Conservation (phyloP, 23 tunicate genomes). For the Diplosoma virens region DNA sequence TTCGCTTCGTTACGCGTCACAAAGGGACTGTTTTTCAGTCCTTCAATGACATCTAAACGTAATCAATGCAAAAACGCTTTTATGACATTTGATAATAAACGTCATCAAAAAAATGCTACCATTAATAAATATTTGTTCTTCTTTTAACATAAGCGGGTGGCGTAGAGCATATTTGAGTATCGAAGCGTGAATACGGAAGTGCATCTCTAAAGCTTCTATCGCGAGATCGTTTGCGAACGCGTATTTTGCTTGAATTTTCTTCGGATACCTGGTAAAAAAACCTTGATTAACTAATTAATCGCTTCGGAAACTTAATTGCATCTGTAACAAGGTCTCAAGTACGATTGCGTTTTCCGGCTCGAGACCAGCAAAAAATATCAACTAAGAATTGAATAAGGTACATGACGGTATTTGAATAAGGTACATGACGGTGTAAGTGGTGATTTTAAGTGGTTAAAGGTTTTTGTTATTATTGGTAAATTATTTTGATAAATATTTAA, state of each 20-base stretch:
- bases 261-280: conserved; percentile 69
- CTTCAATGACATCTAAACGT: conserved; percentile 50
- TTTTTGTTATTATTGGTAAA: too few relatives aligned
- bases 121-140: conserved; percentile 28
- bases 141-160: not conserved
- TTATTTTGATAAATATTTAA: too few relatives aligned
- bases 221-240: conserved; percentile 47
- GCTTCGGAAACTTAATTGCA: too few relatives aligned
- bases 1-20: conserved; percentile 51
- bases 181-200: conserved; percentile 76
- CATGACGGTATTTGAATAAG: too few relatives aligned
- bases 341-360: too few relatives aligned
- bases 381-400: too few relatives aligned
- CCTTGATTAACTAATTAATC: too few relatives aligned
- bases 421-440: too few relatives aligned
- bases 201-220: conserved; percentile 85
- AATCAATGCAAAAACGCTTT: not conserved
- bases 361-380: too few relatives aligned
- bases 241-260: conserved; percentile 82
- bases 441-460: too few relatives aligned
- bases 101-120: not conserved
- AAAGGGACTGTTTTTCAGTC: conserved; percentile 57
- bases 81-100: not conserved
- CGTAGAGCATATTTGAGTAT: conserved; percentile 47
- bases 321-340: too few relatives aligned